A percentile compares a stretch with the other conserved stretches of the same genome.
Evolutionary conservation across 2,797 vertebrate genomes (phyloP).

Genomic region (Rhinophrynus dorsalis): DNA sequence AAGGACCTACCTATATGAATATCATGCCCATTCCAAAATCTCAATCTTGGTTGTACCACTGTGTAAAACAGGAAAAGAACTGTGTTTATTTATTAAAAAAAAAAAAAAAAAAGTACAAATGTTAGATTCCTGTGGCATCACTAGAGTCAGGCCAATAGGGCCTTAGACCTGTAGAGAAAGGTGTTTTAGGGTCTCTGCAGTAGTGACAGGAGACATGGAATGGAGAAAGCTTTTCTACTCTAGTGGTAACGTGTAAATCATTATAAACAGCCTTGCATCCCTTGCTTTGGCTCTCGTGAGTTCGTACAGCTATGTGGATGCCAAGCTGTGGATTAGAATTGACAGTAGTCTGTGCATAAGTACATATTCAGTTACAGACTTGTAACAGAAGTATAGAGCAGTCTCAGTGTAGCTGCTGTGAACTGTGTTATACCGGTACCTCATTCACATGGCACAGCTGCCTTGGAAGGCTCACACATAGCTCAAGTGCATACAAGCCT

Average conservation of each 20-base stretch:
- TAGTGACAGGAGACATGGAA: conserved; percentile 24
- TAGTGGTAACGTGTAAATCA: conserved; percentile 10
- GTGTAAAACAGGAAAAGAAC: too few species aligned
- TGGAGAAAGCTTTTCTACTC: too few species aligned
- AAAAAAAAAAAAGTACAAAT: too few species aligned
- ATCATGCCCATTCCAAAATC: too few species aligned
- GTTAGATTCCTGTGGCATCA: neutral
- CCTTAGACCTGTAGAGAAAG: neutral
- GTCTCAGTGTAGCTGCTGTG: conserved; percentile 10
- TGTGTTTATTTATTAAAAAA: too few species aligned
- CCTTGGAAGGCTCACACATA: conserved; percentile 22
- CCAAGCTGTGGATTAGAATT: conserved; percentile 14
- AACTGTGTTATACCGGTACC: neutral
- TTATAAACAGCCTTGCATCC: conserved; percentile 21
- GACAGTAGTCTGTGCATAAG: conserved; percentile 31
- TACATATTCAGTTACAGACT: conserved; percentile 21
- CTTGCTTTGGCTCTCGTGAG: conserved; percentile 18
- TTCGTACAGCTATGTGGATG: conserved; percentile 4
- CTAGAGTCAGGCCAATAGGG: neutral
- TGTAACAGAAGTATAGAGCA: conserved; percentile 28
- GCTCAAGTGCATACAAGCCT: conserved; percentile 29
- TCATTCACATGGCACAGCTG: conserved; percentile 23
- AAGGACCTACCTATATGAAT: too few species aligned
- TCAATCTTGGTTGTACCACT: too few species aligned
- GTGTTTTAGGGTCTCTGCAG: conserved; percentile 29